Evolutionary conservation across 2,888 invertebrate species (phyloP), one percentile per base, ranked within the genome.

Genomic region (Pimpla rufipes): DNA sequence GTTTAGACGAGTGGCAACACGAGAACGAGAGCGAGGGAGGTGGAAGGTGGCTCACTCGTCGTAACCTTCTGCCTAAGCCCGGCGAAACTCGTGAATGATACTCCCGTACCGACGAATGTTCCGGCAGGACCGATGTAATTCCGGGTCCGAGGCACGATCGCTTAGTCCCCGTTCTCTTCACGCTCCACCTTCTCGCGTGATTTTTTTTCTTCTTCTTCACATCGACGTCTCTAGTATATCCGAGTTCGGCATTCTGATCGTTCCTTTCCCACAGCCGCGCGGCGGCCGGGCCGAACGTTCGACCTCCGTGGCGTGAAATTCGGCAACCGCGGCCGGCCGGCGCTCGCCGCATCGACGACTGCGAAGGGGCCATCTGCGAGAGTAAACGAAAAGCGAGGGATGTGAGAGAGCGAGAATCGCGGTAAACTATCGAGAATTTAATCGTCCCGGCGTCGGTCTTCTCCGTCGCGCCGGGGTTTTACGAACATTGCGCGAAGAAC

Each of bases 401-500:
- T 47, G 40, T 47, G 40, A 29, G 29, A 29, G 29, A 29, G 5
- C 3, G 5, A 57, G 37, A 47, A 35, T 16, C 59, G 42, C 50
- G 11, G 37, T 45, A 37, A 18, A 42, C 29, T 23, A 73, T 64
- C 13, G 40, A 18, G 37, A 73, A 68, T 62, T 18, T 18, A 74
- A 64, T 50, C 23, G 42, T n/a, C 42, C 74, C 29, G 13, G 37
- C 16, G 7, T 11, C n/a, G 18, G 7, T 42, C 42, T 67, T 73
- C 62, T 62, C 67, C 68, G 52, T 35, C 21, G 42, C 40, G 70
- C 73, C 83, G 84, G 18, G n/a, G 16, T 18, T 87, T 88, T 85
- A 87, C 89, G 89, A 90, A 90, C 86, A 87, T 90, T 88, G 88
- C 84, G 88, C 88, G 89, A 89, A 87, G 88, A 88, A 89, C 87